phyloP scores from a whole-genome alignment of 2,113 vertebrate species.

The Macroglossus sobrinus region DNA sequence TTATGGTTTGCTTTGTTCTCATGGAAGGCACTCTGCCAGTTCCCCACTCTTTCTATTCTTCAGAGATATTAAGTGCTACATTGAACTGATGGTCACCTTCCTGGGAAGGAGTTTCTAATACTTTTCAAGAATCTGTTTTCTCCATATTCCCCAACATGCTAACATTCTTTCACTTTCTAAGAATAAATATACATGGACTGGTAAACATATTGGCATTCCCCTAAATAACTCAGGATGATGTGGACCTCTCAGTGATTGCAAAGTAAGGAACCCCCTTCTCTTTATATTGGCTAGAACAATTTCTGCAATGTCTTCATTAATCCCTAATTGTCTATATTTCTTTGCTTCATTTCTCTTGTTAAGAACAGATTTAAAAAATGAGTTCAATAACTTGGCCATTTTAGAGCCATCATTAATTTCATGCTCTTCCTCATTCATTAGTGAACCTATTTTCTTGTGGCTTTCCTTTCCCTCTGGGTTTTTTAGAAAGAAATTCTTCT shows the following conservation, averaged over 20 bases:
- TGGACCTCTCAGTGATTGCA: background rate
- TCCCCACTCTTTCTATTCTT: background rate
- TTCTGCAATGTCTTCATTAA: constrained; percentile 68
- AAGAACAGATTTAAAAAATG: constrained; percentile 74
- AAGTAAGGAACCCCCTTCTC: constrained; percentile 6
- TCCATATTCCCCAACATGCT: background rate
- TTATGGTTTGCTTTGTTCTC: background rate
- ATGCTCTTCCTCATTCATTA: constrained; percentile 70
- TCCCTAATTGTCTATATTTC: constrained; percentile 59
- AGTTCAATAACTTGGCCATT: constrained; percentile 72
- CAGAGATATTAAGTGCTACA: background rate
- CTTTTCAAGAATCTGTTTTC: background rate
- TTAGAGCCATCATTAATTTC: constrained; percentile 76
- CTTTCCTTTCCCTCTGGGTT: constrained; percentile 48
- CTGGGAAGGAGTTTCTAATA: background rate
- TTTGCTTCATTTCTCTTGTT: constrained; percentile 70
- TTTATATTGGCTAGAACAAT: constrained; percentile 8
- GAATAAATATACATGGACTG: background rate
- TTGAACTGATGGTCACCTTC: background rate
- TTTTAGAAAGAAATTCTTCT: constrained; percentile 16
- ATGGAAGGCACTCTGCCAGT: background rate
- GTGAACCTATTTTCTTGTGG: constrained; percentile 37
- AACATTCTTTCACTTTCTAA: constrained; percentile 10
- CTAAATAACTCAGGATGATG: background rate
- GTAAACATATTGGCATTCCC: background rate